A percentile compares a stretch with the other conserved stretches of the same genome.
Conservation (phyloP, 2,113 vertebrate species). For the Octodon degus region DNA sequence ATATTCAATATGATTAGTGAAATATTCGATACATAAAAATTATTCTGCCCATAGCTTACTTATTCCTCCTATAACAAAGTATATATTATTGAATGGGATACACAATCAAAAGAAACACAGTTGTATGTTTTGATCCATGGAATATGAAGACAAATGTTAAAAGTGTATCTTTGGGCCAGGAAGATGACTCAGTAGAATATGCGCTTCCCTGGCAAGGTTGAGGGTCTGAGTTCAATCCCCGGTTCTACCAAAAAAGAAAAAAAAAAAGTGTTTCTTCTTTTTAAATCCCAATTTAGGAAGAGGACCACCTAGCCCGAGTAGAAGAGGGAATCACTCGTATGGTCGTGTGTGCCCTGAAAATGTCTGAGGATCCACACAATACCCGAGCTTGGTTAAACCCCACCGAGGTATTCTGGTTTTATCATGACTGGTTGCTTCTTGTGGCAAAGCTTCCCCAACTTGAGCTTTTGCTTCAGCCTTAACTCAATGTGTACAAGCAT, state of each 20-base stretch:
- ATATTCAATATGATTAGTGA: background rate
- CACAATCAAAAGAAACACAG: background rate
- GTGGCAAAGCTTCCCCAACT: background rate
- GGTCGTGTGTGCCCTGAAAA: conserved; percentile 93
- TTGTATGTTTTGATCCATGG: background rate
- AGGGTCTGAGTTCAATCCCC: no score
- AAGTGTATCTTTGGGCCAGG: no score
- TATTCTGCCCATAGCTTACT: background rate
- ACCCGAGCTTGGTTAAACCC: conserved; percentile 94
- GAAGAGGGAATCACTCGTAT: conserved; percentile 93
- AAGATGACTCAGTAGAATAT: no score
- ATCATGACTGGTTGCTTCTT: background rate
- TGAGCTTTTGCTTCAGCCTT: background rate
- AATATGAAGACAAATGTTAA: background rate
- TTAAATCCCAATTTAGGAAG: conserved; percentile 86
- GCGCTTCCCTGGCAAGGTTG: no score
- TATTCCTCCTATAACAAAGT: background rate
- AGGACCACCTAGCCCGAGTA: conserved; percentile 92
- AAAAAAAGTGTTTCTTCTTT: background rate
- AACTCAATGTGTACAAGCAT: background rate
- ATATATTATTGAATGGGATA: background rate
- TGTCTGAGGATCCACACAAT: conserved; percentile 84
- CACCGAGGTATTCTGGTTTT: conserved; percentile 90
- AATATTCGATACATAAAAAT: background rate
- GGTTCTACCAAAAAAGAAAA: no score